A percentile compares a stretch with the other conserved stretches of the same genome.
Evolutionary conservation across 92 coral and sea anemone genomes (phyloP).

Genomic region (Porites lobata): DNA sequence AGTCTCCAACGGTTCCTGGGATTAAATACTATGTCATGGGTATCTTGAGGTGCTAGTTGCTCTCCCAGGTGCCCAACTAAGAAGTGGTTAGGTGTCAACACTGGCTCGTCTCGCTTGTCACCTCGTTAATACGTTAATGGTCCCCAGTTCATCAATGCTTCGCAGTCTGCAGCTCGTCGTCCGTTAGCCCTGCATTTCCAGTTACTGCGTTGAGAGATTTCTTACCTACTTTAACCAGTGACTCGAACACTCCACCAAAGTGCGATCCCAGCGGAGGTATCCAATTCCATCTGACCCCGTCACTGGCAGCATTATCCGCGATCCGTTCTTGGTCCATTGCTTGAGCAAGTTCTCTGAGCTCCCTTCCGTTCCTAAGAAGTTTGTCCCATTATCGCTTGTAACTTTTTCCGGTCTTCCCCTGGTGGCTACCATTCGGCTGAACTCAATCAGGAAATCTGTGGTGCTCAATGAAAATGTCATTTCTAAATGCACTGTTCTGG

Average conservation of each 20-base stretch:
- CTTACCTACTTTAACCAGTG: too few species aligned
- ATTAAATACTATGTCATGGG: conserved; percentile 42
- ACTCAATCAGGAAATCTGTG: conserved; percentile 24
- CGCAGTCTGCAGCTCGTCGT: neutral
- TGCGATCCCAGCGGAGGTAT: conserved; percentile 38
- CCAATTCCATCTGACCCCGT: conserved; percentile 17
- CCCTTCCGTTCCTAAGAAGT: neutral
- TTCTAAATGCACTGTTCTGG: conserved; percentile 41
- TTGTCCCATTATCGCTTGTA: conserved; percentile 6
- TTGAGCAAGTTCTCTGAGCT: conserved; percentile 16
- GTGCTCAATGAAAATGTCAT: conserved; percentile 36
- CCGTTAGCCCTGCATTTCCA: too few species aligned
- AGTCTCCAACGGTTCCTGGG: conserved; percentile 35
- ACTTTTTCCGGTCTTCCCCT: conserved; percentile 30
- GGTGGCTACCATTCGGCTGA: conserved; percentile 34
- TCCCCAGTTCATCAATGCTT: conserved; percentile 12
- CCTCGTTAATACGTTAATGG: conserved; percentile 37
- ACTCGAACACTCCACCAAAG: conserved; percentile 36
- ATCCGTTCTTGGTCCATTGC: conserved; percentile 18
- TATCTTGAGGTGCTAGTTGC: too few species aligned
- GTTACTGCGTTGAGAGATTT: too few species aligned
- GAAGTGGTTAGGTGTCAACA: neutral
- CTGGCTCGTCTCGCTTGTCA: neutral
- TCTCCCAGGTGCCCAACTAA: too few species aligned
- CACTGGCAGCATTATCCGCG: conserved; percentile 4